These are phyloP conservation scores for Australoheros facetus DNA, from an alignment of 2,797 vertebrate genomes.

Conservation along the genomic window DNA sequence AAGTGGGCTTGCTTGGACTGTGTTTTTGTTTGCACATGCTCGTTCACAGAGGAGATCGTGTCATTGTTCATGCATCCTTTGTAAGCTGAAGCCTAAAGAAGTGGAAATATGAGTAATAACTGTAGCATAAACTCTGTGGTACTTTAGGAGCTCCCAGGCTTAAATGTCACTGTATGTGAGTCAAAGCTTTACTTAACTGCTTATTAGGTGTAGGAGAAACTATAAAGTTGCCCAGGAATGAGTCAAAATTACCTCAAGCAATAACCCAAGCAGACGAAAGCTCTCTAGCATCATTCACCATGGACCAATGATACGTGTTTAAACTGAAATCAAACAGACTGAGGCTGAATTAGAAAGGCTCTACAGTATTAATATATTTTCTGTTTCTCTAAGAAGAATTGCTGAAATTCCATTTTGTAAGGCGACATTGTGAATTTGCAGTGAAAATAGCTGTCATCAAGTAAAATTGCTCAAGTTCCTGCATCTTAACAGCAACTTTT, in stretches of 20 bases:
- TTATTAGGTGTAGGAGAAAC: not conserved
- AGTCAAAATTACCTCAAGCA: not conserved
- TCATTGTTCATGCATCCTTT: not conserved
- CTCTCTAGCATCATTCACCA: not conserved
- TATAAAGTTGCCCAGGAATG: constrained; percentile 1
- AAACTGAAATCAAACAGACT: not conserved
- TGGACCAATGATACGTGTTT: not conserved
- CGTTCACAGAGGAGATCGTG: not conserved
- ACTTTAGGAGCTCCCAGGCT: not conserved
- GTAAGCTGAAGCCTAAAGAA: not conserved
- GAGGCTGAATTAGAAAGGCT: not conserved
- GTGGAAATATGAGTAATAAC: constrained; percentile 2
- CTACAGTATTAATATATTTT: not conserved
- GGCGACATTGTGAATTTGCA: not conserved
- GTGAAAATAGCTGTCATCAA: constrained; percentile 4
- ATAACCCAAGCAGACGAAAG: not conserved
- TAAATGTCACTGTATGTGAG: constrained; percentile 10
- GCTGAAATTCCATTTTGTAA: not conserved
- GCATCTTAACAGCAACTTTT: not conserved
- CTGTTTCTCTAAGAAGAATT: not conserved
- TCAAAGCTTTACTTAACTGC: constrained; percentile 15
- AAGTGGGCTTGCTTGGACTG: not conserved
- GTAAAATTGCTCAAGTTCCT: constrained; percentile 9
- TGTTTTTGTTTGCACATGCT: not conserved
- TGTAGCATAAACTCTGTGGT: not conserved